Conservation (phyloP, 92 coral and sea anemone species). For the Epizoanthus ramosus region DNA sequence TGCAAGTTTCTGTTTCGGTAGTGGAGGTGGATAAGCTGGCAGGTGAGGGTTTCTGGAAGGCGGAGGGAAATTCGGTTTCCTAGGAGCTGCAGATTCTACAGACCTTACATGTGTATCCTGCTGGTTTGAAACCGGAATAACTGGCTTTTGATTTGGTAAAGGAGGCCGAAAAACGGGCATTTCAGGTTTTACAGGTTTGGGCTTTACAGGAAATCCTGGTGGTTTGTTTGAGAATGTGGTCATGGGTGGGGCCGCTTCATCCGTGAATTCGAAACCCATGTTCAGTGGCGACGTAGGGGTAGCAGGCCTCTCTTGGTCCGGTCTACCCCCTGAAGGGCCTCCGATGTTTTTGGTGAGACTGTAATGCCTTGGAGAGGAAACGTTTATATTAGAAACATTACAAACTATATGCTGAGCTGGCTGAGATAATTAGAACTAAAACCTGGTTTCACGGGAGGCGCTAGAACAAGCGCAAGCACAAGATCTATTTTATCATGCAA, state of each 20-base stretch:
- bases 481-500: too few relatives aligned
- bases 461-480: too few relatives aligned
- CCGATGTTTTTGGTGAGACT: constrained; percentile 37
- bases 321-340: not conserved
- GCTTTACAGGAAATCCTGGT: not conserved
- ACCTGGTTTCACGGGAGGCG: too few relatives aligned
- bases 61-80: constrained; percentile 6
- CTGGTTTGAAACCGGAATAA: not conserved
- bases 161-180: not conserved
- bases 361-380: constrained; percentile 16
- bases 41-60: not conserved
- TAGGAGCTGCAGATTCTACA: not conserved
- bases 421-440: not conserved
- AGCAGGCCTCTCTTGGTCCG: constrained; percentile 3
- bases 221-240: not conserved
- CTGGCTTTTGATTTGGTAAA: not conserved
- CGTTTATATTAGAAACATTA: not conserved
- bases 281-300: constrained; percentile 34
- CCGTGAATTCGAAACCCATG: constrained; percentile 8
- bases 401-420: not conserved
- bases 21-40: constrained; percentile 19
- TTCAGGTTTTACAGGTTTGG: constrained; percentile 13
- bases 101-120: not conserved
- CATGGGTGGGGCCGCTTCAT: not conserved
- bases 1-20: constrained; percentile 13